phyloP scores from a whole-genome alignment of 2,888 invertebrate genomes.

The Boloria selene region DNA sequence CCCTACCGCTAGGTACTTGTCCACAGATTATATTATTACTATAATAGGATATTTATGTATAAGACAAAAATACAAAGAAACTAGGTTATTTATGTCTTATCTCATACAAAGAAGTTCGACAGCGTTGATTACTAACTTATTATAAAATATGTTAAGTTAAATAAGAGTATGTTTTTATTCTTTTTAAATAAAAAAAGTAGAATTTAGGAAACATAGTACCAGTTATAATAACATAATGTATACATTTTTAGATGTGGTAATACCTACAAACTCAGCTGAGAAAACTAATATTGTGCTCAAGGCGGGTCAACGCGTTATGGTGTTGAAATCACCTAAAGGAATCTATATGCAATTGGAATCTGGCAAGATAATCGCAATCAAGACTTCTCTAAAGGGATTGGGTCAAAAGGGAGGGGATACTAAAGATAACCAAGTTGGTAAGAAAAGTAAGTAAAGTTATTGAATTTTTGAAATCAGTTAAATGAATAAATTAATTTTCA shows the following conservation, averaged over 20 bases:
- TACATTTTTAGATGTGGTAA: constrained; percentile 88
- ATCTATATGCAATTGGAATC: constrained; percentile 97
- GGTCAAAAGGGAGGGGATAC: constrained; percentile 72
- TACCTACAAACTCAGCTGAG: constrained; percentile 94
- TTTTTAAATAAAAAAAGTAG: no score
- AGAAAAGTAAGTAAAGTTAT: constrained; percentile 55
- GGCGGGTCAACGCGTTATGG: constrained; percentile 96
- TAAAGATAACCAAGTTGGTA: constrained; percentile 69
- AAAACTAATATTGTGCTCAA: constrained; percentile 94
- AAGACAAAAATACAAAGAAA: no score
- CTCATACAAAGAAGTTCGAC: no score
- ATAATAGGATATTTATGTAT: no score
- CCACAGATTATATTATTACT: no score
- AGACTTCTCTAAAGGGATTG: constrained; percentile 87
- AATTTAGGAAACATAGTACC: no score
- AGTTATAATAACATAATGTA: neutral
- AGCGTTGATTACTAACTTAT: no score
- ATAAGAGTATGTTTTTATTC: no score
- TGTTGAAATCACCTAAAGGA: constrained; percentile 96
- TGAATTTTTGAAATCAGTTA: no score
- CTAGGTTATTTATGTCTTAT: no score
- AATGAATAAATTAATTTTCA: no score
- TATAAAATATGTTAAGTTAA: no score
- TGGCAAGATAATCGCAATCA: constrained; percentile 96
- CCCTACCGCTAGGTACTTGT: constrained; percentile 87